Conservation (phyloP, 2,888 invertebrate genomes). For the Brassicogethes aeneus region DNA sequence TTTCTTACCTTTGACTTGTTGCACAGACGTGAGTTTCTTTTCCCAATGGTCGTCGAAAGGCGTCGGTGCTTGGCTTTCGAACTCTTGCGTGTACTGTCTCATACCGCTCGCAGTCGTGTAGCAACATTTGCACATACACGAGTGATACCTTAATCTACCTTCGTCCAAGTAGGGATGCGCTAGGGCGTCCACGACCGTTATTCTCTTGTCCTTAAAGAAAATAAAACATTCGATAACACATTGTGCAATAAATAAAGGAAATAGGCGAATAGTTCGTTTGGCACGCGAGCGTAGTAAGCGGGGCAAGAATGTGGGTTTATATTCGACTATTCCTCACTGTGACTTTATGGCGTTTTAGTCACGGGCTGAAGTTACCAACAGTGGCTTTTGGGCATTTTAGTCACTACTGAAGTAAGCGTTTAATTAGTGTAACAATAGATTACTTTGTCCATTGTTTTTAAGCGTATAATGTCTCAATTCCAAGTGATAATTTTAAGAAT, state of each 20-base stretch:
- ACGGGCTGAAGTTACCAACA: no score
- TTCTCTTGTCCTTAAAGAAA: constrained; percentile 71
- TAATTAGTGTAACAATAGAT: no score
- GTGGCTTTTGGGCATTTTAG: no score
- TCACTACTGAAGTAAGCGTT: no score
- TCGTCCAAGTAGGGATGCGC: constrained; percentile 97
- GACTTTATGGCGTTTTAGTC: no score
- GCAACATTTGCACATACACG: constrained; percentile 99
- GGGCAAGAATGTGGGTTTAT: no score
- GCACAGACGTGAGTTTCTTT: constrained; percentile 83
- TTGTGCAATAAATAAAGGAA: not conserved
- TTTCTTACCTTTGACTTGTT: constrained; percentile 94
- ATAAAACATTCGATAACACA: constrained; percentile 1
- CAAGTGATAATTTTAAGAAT: no score
- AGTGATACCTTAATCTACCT: constrained; percentile 96
- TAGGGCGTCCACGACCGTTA: constrained; percentile 89
- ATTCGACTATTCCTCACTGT: no score
- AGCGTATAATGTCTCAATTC: no score
- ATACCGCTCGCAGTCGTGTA: constrained; percentile 67
- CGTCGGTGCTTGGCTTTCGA: constrained; percentile 84
- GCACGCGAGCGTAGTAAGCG: no score
- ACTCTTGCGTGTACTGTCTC: constrained; percentile 84
- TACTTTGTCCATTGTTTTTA: no score
- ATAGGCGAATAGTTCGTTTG: no score
- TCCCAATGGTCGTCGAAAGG: constrained; percentile 97